Base-by-base conservation (phyloP, 2,113 vertebrate species). In the Empidonax traillii region DNA sequence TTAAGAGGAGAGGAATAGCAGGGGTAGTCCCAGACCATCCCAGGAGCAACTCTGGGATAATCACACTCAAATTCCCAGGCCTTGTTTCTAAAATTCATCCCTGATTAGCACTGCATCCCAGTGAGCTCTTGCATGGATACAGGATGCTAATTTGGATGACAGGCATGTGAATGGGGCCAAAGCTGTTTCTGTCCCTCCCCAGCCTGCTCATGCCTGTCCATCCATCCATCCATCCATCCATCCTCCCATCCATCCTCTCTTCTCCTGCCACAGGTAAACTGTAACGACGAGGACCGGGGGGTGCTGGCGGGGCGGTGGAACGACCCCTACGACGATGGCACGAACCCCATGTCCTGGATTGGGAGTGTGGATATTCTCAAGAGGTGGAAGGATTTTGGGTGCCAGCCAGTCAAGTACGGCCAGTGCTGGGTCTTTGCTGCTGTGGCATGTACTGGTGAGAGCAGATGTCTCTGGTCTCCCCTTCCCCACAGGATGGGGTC, bases 361-460 rank as follows among this genome's bases (percentile, higher is more conserved):
- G 98, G 99, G 35, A 99, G 99, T 0, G 98, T 99, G 97, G 98
- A 99, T 84, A 99, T 99, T 88, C 98, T 99, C 61, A 97, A 81
- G 55, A 98, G 97, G 68, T 99, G 99, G 99, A 96, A 97, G 86
- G 89, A 74, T 0, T 95, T 94, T 3, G 93, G 98, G 7, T 99
- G 99, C 95, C 96, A 98, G 80, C 98, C 98, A 0, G 99, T 99
- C 93, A 98, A 98, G 49, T 99, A 98, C 0, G 99, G 99, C 82
- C 99, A 99, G 97, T 99, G 99, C 97, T 99, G 99, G 99, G 99
- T 99, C 66, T 99, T 99, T 31, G 99, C 99, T 2, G 99, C 99
- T 0, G 99, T 99, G 87, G 98, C 98, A 4, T 99, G 99, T 94
- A 98, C 99, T 12, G 98, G 99, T 99, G 97, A 98, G 98, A 33